phyloP scores from a whole-genome alignment of 2,797 vertebrate genomes.

The Macropodus opercularis region DNA sequence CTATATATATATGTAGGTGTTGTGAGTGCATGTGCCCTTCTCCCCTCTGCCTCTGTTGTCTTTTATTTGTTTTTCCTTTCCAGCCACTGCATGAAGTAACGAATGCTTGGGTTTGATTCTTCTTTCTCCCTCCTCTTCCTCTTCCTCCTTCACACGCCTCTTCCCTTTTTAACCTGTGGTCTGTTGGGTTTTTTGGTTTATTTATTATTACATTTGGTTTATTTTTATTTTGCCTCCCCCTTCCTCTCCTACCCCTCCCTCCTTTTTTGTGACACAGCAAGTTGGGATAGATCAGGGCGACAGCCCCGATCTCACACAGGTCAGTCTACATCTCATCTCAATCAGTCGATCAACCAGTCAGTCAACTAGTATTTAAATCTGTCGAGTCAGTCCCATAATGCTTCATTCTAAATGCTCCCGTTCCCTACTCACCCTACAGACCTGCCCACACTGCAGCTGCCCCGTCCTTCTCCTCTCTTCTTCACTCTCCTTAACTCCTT shows the following conservation, averaged over 20 bases:
- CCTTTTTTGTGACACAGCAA: conserved; percentile 93
- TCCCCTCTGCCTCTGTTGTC: conserved; percentile 72
- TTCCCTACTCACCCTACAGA: conserved; percentile 85
- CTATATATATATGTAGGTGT: conserved; percentile 72
- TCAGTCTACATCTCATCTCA: conserved; percentile 89
- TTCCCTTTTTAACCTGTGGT: conserved; percentile 66
- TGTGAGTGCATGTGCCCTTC: conserved; percentile 67
- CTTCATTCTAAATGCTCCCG: conserved; percentile 79
- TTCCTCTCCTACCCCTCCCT: conserved; percentile 56
- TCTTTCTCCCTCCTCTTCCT: conserved; percentile 83
- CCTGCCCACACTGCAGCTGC: conserved; percentile 77
- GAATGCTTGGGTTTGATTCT: conserved; percentile 86
- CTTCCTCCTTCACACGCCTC: conserved; percentile 63
- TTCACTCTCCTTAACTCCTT: conserved; percentile 71
- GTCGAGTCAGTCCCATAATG: conserved; percentile 78
- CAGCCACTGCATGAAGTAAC: conserved; percentile 87
- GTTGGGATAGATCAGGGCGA: conserved; percentile 97
- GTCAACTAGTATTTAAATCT: conserved; percentile 71
- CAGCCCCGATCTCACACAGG: conserved; percentile 97
- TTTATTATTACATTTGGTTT: conserved; percentile 78
- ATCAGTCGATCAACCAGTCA: conserved; percentile 80
- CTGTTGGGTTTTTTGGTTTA: conserved; percentile 65
- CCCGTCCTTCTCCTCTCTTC: conserved; percentile 72
- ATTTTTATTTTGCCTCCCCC: conserved; percentile 78
- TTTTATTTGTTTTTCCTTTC: conserved; percentile 80